Base-by-base conservation (phyloP, 2,888 invertebrate species). In the Lepidochrysops patricia region DNA sequence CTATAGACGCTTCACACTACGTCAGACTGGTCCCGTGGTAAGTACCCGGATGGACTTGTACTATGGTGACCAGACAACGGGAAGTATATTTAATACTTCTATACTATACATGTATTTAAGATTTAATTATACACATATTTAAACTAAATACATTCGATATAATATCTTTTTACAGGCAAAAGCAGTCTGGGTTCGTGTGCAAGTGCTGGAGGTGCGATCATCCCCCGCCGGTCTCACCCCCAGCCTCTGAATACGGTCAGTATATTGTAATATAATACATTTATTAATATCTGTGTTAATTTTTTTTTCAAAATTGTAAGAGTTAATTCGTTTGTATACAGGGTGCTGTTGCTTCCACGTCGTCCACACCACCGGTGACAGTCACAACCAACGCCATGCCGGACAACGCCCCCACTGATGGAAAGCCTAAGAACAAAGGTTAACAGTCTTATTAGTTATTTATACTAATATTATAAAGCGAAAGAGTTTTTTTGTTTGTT, bases 141-240 rank as follows among this genome's bases (percentile, higher is more conserved):
- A n/a, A n/a, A n/a, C n/a, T n/a, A n/a, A n/a, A n/a, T n/a, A n/a
- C n/a, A n/a, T n/a, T n/a, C n/a, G n/a, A n/a, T n/a, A n/a, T n/a
- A n/a, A n/a, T n/a, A n/a, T n/a, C n/a, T n/a, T n/a, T 9, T 52
- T 6, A 52, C 72, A 89, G 89, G 89, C 72, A 90, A 90, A 87
- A 85, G 79, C 90, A 89, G 88, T 90, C 93, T 91, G 92, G 92
- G 92, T 91, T 93, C 92, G 85, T 92, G 92, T 84, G 92, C 92
- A 74, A 92, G 92, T 74, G 83, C 85, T 76, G 89, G 89, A 71
- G 89, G 87, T 79, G 86, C 85, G 80, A 43, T 43, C 43, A 43
- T 43, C 19, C 84, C 89, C 81, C 79, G 84, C 81, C 84, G 88
- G 79, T 83, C 88, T 65, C 87, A 88, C 82, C 84, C 86, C 76